Evolutionary conservation across 2,797 vertebrate genomes (phyloP), one percentile per base, ranked within the genome.

Genomic region (Ambastaia sidthimunki): DNA sequence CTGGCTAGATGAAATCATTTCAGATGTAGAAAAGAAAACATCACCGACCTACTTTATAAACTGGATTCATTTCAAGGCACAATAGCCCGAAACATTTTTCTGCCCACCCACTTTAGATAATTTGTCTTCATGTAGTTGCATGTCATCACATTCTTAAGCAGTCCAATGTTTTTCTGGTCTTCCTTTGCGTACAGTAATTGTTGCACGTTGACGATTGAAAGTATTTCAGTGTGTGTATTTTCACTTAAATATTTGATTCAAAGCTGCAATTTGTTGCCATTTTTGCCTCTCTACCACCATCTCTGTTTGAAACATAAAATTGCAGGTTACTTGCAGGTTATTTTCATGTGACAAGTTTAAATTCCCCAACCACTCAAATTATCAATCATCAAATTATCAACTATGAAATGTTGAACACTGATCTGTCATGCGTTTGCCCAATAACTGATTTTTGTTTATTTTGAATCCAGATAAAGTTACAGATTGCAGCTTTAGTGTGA

Each of bases 11-110:
- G 11, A 72, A 71, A 21, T 34, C 41, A 67, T 55, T 77, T 72
- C 11, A 73, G 34, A 72, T 21, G 15, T 60, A 57, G 25, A 5
- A 6, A 71, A 28, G 4, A 7, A 70, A 63, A 60, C 48, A 77
- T 37, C 11, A 19, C 11, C 47, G 67, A 65, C 44, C 70, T 21
- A 48, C 50, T 72, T 83, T 71, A 28, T 65, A 10, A 62, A n/a
- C 77, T 76, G 80, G 59, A 59, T 57, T 16, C 23, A 74, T 72
- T 81, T 83, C 63, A 76, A 50, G 75, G 66, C 59, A 72, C 44
- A 57, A 50, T 76, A 83, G 52, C 66, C 83, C 67, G 50, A 23
- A 76, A 81, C 68, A 16, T 37, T 81, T 84, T 82, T 76, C 78
- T 50, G 21, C 66, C 70, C n/a, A 63, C 67, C 60, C 68, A 54